Base-by-base conservation (phyloP, 2,797 vertebrate genomes). In the Pachyuromys duprasi region DNA sequence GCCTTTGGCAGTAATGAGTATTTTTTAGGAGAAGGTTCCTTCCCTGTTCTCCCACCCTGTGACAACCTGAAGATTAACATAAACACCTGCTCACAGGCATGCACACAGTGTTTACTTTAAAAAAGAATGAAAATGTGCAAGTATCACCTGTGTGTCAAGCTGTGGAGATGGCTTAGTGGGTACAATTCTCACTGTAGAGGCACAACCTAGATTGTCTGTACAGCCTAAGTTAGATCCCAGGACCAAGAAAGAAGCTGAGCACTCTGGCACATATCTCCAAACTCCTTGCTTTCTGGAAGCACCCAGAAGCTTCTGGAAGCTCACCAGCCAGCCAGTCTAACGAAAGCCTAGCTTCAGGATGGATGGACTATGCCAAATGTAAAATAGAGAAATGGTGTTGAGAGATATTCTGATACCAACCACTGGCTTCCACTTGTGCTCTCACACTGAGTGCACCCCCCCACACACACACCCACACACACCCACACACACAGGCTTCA, bases 1-100 rank as follows among this genome's bases (percentile, higher is more conserved):
- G 89, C 91, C 95, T 98, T 98, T 98, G 97, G 97, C 96, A 97
- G 72, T 94, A 92, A 97, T 95, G 89, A 98, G 76, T 90, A 96
- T 95, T 98, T 97, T 86, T 97, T 78, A 95, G 76, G 89, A 95
- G 81, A 70, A 86, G 62, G n/a, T 86, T 96, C 95, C n/a, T 82
- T 88, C 94, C 24, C 92, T 95, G 14, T 91, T 96, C 67, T 94
- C 86, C 87, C 79, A 90, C 86, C 9, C n/a, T 33, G 5, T 70
- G 87, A 97, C 75, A 72, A 6, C 26, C 69, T 76, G 36, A 95
- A 95, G 75, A 93, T 45, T 76, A 95, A 97, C 97, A 87, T 7
- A 86, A 97, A 90, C 2, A 20, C 86, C 67, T 60, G 57, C 62
- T 94, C 69, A 93, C 84, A 70, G 14, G 94, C 69, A 94, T n/a